A percentile compares a stretch with the other conserved stretches of the same genome.
These are phyloP conservation scores for Pseudopipra pipra DNA, from an alignment of 2,113 vertebrate genomes.

Conservation along the genomic window DNA sequence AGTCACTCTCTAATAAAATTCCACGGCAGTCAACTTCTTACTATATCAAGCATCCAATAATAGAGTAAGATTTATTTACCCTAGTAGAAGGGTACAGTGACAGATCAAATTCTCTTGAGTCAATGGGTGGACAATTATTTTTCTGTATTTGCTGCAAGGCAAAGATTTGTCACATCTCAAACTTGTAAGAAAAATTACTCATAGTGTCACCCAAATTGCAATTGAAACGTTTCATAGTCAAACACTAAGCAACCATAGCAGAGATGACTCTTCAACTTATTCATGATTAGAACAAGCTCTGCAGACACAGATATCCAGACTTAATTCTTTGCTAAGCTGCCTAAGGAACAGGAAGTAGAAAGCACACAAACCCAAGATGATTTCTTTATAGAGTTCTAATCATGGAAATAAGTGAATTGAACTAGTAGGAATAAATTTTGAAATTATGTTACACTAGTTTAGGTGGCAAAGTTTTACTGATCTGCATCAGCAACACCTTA, in stretches of 20 bases:
- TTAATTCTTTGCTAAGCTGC: neutral
- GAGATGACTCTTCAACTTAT: neutral
- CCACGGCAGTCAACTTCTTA: neutral
- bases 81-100: neutral
- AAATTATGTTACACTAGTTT: neutral
- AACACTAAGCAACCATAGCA: neutral
- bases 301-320: neutral
- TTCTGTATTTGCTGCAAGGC: neutral
- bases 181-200: neutral
- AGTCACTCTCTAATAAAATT: neutral
- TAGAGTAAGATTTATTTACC: neutral
- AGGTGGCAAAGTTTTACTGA: neutral
- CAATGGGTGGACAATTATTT: neutral
- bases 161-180: neutral
- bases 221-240: neutral
- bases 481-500: neutral
- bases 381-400: neutral
- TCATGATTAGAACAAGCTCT: neutral
- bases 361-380: neutral
- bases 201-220: neutral
- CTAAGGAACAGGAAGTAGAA: neutral
- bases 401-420: fast-evolving
- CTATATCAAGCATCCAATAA: neutral
- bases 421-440: neutral
- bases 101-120: neutral